phyloP scores from a whole-genome alignment of 2,113 vertebrate genomes.

The Tragelaphus buxtoni region DNA sequence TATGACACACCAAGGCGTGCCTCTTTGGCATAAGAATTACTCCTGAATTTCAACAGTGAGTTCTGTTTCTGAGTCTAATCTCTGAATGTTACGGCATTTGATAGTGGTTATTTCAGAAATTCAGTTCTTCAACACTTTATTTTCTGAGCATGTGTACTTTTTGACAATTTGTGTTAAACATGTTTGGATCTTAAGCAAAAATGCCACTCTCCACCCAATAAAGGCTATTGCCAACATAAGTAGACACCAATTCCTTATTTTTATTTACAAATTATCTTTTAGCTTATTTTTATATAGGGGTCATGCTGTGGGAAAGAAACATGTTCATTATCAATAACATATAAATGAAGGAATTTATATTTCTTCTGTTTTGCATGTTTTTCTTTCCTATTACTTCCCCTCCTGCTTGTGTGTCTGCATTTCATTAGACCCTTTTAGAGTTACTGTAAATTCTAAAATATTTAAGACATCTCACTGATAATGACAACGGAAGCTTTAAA shows the following conservation, averaged over 20 bases:
- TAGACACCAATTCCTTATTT: background rate
- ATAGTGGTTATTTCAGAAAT: conserved; percentile 9
- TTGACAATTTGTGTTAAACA: background rate
- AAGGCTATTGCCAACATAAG: background rate
- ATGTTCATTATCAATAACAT: background rate
- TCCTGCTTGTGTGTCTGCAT: background rate
- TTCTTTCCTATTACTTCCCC: background rate
- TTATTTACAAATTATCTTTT: background rate
- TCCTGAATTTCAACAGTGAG: background rate
- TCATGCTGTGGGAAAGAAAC: conserved; percentile 3
- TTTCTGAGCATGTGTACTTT: background rate
- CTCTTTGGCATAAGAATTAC: background rate
- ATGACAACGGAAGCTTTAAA: background rate
- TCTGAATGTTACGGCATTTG: background rate
- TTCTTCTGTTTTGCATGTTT: background rate
- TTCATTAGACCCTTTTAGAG: background rate
- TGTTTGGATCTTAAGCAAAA: background rate
- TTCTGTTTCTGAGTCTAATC: background rate
- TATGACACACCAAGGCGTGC: background rate
- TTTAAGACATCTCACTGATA: background rate
- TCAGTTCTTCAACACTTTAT: background rate
- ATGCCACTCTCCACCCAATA: background rate
- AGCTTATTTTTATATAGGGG: background rate
- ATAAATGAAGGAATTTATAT: background rate
- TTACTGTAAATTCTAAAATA: background rate